These are phyloP conservation scores for Meiosimyza platycephala DNA, from an alignment of 2,888 invertebrate species.

Conservation along the genomic window DNA sequence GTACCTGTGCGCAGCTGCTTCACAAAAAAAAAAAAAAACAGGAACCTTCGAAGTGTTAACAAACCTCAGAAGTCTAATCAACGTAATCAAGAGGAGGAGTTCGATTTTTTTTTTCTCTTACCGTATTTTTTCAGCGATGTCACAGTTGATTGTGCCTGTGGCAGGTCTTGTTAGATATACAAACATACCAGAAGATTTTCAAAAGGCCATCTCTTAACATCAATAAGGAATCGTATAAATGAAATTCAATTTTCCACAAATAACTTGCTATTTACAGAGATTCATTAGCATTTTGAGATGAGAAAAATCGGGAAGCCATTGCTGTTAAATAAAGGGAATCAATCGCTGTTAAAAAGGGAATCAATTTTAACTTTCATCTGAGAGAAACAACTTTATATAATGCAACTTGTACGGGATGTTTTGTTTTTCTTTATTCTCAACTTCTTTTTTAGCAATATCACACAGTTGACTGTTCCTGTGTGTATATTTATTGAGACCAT, in stretches of 20 bases:
- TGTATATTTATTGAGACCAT: slow-evolving; percentile 10
- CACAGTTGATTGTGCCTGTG: slow-evolving; percentile 49
- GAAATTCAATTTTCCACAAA: slow-evolving; percentile 19
- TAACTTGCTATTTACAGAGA: slow-evolving; percentile 30
- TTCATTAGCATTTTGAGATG: slow-evolving; percentile 26
- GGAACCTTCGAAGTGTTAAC: not conserved
- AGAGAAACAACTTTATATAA: slow-evolving; percentile 21
- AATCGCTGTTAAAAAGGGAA: not conserved
- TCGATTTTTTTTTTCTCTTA: slow-evolving; percentile 29
- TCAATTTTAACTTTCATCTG: not conserved
- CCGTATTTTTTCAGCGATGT: slow-evolving; percentile 46
- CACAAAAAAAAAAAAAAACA: not conserved
- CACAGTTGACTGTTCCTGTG: slow-evolving; percentile 47
- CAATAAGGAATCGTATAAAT: not conserved
- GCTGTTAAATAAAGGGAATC: too few species aligned
- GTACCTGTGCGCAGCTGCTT: not conserved
- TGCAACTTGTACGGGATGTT: slow-evolving; percentile 19
- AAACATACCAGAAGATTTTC: not conserved
- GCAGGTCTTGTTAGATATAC: slow-evolving; percentile 30
- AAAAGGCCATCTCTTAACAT: not conserved
- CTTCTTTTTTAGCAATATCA: slow-evolving; percentile 39
- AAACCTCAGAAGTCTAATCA: not conserved
- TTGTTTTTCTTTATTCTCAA: slow-evolving; percentile 27
- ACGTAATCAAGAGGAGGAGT: not conserved
- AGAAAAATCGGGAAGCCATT: slow-evolving; percentile 8